Percentiles rank a stretch among this genome's conserved stretches.
Evolutionary conservation across 2,888 invertebrate genomes (phyloP).

Genomic region (Lypha dubia): DNA sequence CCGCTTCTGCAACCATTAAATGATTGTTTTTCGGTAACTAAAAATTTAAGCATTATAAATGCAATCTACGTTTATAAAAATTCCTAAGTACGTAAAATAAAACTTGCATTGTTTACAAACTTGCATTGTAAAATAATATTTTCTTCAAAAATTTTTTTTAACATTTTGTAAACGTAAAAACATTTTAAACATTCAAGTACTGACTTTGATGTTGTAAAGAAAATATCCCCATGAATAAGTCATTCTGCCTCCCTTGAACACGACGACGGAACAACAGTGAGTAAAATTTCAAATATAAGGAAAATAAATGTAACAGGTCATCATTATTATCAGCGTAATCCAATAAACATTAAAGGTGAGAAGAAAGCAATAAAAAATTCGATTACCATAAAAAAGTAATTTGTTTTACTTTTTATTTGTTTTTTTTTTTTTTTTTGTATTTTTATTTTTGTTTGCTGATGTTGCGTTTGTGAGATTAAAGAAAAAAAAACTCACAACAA

Average conservation of each 20-base stretch:
- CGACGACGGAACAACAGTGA: not conserved
- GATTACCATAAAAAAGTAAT: slow-evolving; percentile 82
- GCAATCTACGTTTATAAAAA: too few species aligned
- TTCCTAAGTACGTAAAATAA: too few species aligned
- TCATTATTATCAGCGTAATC: slow-evolving; percentile 67
- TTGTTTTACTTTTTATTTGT: slow-evolving; percentile 74
- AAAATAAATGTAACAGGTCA: slow-evolving; percentile 65
- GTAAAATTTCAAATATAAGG: slow-evolving; percentile 19
- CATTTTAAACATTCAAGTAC: slow-evolving; percentile 47
- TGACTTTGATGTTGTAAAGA: slow-evolving; percentile 8
- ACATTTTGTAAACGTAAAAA: not conserved
- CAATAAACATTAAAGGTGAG: slow-evolving; percentile 75
- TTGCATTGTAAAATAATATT: not conserved
- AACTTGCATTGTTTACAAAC: not conserved
- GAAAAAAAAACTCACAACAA: slow-evolving; percentile 9
- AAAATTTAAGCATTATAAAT: too few species aligned
- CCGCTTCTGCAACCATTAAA: too few species aligned
- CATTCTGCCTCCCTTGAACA: slow-evolving; percentile 40
- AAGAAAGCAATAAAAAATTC: slow-evolving; percentile 77
- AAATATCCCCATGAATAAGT: slow-evolving; percentile 48
- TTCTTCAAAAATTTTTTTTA: not conserved
- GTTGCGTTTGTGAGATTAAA: not conserved
- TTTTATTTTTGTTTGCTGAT: not conserved
- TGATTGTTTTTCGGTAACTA: not conserved
- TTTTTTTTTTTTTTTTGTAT: not conserved